A percentile compares a stretch with the other conserved stretches of the same genome.
phyloP scores from a whole-genome alignment of 2,888 invertebrate genomes.

The Brassicogethes aeneus region DNA sequence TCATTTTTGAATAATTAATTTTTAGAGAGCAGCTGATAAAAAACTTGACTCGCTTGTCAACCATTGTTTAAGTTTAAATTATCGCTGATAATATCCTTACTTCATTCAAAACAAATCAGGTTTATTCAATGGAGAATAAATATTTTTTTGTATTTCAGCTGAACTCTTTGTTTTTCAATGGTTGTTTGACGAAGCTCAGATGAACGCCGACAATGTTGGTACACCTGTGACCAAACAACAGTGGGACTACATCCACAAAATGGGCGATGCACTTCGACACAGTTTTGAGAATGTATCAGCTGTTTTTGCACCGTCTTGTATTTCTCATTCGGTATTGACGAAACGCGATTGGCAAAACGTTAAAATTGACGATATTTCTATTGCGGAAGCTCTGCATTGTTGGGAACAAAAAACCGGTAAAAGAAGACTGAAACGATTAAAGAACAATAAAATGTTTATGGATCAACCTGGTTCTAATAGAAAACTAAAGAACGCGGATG shows the following conservation, averaged over 20 bases:
- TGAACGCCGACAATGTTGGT: slow-evolving; percentile 86
- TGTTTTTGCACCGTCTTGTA: slow-evolving; percentile 87
- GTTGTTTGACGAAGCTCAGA: slow-evolving; percentile 91
- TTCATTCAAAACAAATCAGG: no score
- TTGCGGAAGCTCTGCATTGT: slow-evolving; percentile 78
- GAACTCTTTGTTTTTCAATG: slow-evolving; percentile 92
- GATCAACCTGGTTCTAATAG: slow-evolving; percentile 11
- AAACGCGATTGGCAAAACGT: slow-evolving; percentile 82
- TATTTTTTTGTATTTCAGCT: no score
- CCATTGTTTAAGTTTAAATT: no score
- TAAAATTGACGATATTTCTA: slow-evolving; percentile 66
- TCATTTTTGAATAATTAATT: no score
- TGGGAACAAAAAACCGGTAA: slow-evolving; percentile 62
- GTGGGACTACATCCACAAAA: slow-evolving; percentile 88
- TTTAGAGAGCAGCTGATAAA: no score
- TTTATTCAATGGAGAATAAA: no score
- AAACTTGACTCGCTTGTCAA: no score
- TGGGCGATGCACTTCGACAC: slow-evolving; percentile 74
- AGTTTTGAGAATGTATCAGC: slow-evolving; percentile 80
- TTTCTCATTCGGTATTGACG: slow-evolving; percentile 83
- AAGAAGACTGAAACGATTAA: slow-evolving; percentile 25
- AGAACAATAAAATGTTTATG: slow-evolving; percentile 14
- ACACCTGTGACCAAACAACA: slow-evolving; percentile 82
- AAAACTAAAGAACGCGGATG: background rate
- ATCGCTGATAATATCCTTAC: no score